Evolutionary conservation across 92 coral and sea anemone species (phyloP).

Genomic region (Phenganax marumi): DNA sequence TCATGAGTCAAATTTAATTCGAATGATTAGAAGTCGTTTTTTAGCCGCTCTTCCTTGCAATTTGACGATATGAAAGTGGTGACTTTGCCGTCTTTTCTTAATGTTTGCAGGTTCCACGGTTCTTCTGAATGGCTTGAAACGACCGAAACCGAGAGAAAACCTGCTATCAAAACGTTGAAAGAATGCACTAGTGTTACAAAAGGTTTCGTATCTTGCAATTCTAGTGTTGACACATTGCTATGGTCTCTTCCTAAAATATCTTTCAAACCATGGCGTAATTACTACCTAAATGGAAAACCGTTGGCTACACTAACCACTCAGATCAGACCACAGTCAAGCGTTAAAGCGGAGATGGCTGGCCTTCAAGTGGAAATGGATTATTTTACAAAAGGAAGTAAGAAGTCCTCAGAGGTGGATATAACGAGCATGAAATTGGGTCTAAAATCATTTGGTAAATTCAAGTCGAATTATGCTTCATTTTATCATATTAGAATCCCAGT

Average conservation of each 20-base stretch:
- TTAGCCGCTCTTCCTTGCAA: no score
- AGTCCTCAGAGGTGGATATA: neutral
- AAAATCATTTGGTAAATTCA: slow-evolving; percentile 5
- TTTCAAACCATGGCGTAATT: slow-evolving; percentile 8
- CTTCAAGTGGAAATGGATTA: slow-evolving; percentile 27
- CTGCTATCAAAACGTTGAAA: neutral
- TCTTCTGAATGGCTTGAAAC: slow-evolving; percentile 10
- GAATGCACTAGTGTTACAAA: slow-evolving; percentile 22
- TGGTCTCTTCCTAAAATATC: slow-evolving; percentile 31
- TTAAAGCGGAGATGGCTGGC: neutral
- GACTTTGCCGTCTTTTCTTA: neutral
- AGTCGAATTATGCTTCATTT: neutral
- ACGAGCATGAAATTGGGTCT: slow-evolving; percentile 7
- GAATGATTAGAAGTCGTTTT: no score
- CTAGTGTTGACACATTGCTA: neutral
- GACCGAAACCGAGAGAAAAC: neutral
- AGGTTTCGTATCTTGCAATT: slow-evolving; percentile 20
- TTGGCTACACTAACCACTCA: slow-evolving; percentile 20
- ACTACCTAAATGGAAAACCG: slow-evolving; percentile 4
- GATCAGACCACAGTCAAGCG: neutral
- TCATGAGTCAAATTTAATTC: no score
- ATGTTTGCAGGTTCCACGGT: neutral
- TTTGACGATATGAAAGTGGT: neutral
- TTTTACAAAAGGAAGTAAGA: neutral
- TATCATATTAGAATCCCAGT: slow-evolving; percentile 21